These are phyloP conservation scores for Augiades crinisus DNA, from an alignment of 2,888 invertebrate genomes.

Conservation along the genomic window DNA sequence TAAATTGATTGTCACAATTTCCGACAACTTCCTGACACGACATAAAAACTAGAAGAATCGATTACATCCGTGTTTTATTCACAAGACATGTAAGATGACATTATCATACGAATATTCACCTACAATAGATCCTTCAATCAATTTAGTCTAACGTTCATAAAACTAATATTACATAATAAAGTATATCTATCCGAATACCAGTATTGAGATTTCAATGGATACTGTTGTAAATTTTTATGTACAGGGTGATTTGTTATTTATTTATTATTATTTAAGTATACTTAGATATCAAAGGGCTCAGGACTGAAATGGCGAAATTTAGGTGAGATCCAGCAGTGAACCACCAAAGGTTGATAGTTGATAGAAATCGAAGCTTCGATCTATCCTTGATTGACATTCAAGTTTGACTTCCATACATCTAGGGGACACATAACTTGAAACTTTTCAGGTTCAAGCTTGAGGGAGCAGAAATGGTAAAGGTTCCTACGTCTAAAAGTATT, in stretches of 20 bases:
- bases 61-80: conserved; percentile 2
- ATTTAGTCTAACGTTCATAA: conserved; percentile 23
- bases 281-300: too few relatives aligned
- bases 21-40: conserved; percentile 9
- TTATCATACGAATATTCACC: conserved; percentile 4
- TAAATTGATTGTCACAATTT: conserved; percentile 6
- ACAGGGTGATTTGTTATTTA: not conserved
- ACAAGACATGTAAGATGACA: conserved; percentile 17
- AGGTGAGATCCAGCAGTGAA: too few relatives aligned
- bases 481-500: too few relatives aligned
- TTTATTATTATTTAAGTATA: not conserved
- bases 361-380: too few relatives aligned
- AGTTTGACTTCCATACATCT: too few relatives aligned
- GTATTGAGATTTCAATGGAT: not conserved
- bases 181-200: conserved; percentile 9
- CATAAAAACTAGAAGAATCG: conserved; percentile 11
- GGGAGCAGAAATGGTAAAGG: too few relatives aligned
- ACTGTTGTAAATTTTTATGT: not conserved
- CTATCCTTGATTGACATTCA: too few relatives aligned
- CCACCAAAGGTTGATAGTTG: too few relatives aligned
- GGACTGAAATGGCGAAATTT: too few relatives aligned
- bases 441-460: too few relatives aligned
- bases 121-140: conserved; percentile 13
- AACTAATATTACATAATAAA: conserved; percentile 30
- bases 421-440: too few relatives aligned